Evolutionary conservation across 2,888 invertebrate genomes (phyloP).

Genomic region (Hedychridium roseum): DNA sequence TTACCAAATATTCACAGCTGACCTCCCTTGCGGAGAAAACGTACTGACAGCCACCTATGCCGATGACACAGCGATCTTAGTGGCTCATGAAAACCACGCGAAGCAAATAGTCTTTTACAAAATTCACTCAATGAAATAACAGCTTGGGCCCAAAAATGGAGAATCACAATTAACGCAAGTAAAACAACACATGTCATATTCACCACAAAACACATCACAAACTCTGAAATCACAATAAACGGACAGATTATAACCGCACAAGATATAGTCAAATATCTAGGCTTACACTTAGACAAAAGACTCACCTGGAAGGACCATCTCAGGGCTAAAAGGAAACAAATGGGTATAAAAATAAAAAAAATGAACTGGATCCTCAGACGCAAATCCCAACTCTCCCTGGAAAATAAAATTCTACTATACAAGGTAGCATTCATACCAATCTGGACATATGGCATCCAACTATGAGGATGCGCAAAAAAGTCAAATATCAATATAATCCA

Average conservation of each 20-base stretch:
- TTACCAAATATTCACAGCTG: conserved; percentile 16
- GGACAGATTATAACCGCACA: not conserved
- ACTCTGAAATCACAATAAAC: not conserved
- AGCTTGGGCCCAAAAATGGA: not conserved
- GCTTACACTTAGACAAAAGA: conserved; percentile 28
- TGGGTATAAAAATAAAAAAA: not conserved
- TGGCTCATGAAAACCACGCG: conserved; percentile 15
- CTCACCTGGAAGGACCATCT: conserved; percentile 29
- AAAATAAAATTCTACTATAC: conserved; percentile 20
- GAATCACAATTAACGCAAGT: not conserved
- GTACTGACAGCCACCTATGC: conserved; percentile 6
- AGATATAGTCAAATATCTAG: conserved; percentile 32
- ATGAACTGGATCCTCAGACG: conserved; percentile 20
- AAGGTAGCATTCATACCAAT: conserved; percentile 21
- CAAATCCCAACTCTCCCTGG: conserved; percentile 18
- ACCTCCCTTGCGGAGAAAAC: too few relatives aligned
- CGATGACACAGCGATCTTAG: conserved; percentile 6
- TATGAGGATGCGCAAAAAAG: conserved; percentile 21
- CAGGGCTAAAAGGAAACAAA: not conserved
- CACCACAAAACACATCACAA: not conserved
- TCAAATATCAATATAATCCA: conserved; percentile 24
- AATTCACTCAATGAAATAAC: not conserved
- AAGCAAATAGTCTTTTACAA: not conserved
- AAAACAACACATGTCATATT: not conserved
- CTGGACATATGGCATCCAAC: conserved; percentile 22